phyloP scores from a whole-genome alignment of 1,140 invertebrate species.

The Rhopalosiphum maidis region DNA sequence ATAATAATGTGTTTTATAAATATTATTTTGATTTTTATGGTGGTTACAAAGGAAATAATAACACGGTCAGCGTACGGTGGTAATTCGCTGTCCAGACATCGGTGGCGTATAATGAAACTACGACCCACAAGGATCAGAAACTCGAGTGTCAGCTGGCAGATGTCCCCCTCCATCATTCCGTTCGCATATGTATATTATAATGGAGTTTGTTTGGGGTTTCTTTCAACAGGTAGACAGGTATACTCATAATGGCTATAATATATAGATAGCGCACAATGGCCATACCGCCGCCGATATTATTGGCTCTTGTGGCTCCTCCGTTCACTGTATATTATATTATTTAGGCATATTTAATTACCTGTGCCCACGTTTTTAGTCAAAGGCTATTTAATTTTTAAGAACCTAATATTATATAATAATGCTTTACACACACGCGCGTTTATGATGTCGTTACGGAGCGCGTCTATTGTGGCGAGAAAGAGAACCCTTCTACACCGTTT shows the following conservation, averaged over 20 bases:
- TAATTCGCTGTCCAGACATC: neutral
- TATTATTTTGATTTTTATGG: conserved; percentile 10
- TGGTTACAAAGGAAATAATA: conserved; percentile 41
- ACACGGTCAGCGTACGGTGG: conserved; percentile 15
- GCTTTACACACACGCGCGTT: neutral
- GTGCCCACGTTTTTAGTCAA: neutral
- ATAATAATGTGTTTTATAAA: neutral
- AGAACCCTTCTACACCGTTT: neutral
- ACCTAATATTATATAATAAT: neutral
- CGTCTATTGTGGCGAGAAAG: neutral
- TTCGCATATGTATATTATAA: neutral
- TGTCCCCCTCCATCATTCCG: neutral
- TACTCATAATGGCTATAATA: neutral
- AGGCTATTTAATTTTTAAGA: conserved; percentile 2
- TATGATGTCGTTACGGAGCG: neutral
- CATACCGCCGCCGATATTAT: neutral
- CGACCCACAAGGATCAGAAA: neutral
- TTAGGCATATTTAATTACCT: neutral
- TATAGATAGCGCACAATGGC: neutral
- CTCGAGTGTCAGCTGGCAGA: conserved; percentile 55
- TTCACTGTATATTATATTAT: neutral
- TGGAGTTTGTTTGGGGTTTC: conserved; percentile 43
- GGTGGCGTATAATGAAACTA: neutral
- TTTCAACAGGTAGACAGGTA: conserved; percentile 34
- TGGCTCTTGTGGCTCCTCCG: neutral